Evolutionary conservation across 2,888 invertebrate genomes (phyloP).

Genomic region (Laspeyria flexula): DNA sequence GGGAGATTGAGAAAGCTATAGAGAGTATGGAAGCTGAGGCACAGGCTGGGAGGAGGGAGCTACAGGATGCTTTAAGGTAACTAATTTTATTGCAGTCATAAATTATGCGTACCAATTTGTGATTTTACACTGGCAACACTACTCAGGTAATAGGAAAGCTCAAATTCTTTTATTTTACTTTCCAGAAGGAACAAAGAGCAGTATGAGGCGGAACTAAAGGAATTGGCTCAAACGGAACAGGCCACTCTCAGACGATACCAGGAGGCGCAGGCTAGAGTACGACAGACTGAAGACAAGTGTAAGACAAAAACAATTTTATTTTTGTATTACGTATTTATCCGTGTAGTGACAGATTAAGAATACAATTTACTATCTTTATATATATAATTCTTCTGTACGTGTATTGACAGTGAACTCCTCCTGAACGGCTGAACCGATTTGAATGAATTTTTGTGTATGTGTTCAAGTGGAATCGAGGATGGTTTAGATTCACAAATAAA

Average conservation of each 20-base stretch:
- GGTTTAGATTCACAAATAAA: no score
- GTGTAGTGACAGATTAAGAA: no score
- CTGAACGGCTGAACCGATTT: no score
- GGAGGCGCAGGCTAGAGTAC: slow-evolving; percentile 88
- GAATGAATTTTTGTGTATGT: no score
- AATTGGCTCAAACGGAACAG: slow-evolving; percentile 88
- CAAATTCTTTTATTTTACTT: neutral
- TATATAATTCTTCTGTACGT: no score
- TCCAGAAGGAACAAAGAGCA: slow-evolving; percentile 90
- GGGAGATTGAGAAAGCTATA: slow-evolving; percentile 91
- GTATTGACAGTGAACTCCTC: no score
- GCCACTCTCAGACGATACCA: slow-evolving; percentile 88
- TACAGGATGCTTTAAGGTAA: slow-evolving; percentile 87
- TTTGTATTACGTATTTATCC: neutral
- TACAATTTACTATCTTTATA: no score
- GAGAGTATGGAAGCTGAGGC: slow-evolving; percentile 89
- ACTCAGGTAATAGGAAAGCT: no score
- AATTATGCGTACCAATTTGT: neutral
- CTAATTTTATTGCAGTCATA: neutral
- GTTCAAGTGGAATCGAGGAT: no score
- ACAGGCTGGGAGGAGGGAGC: slow-evolving; percentile 83
- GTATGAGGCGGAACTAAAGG: slow-evolving; percentile 89
- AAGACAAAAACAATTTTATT: slow-evolving; percentile 28
- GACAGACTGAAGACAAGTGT: slow-evolving; percentile 88
- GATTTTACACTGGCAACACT: neutral